Conservation (phyloP, 1,140 invertebrate species). For the Meloidogyne exigua region DNA sequence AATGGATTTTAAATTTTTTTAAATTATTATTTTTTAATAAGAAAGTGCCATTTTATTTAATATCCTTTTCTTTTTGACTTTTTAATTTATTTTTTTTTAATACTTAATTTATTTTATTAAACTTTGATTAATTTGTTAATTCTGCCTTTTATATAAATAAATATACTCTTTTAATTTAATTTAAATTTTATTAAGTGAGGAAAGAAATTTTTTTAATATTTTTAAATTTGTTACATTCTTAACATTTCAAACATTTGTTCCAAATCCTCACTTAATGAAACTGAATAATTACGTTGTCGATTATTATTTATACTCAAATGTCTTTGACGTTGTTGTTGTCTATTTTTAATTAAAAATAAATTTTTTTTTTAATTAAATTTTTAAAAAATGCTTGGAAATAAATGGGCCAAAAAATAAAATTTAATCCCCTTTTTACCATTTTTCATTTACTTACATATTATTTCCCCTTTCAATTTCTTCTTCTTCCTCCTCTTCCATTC, state of each 20-base stretch:
- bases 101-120: neutral
- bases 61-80: neutral
- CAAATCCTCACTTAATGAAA: constrained; percentile 24
- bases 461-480: neutral
- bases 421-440: too few species aligned
- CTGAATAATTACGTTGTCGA: constrained; percentile 6
- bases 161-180: too few species aligned
- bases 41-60: neutral
- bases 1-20: constrained; percentile 15
- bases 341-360: neutral
- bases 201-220: too few species aligned
- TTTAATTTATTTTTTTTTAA: neutral
- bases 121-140: neutral
- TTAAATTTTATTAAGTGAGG: too few species aligned
- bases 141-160: neutral
- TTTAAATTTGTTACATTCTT: neutral
- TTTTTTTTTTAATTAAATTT: neutral
- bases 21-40: neutral
- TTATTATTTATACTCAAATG: neutral
- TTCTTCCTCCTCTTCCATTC: neutral
- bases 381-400: too few species aligned
- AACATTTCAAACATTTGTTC: constrained; percentile 29
- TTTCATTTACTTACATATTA: neutral
- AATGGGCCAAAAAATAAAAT: too few species aligned
- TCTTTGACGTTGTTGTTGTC: neutral